Evolutionary conservation across 2,113 vertebrate species (phyloP), one percentile per base, ranked within the genome.

Genomic region (Sorex fumeus): DNA sequence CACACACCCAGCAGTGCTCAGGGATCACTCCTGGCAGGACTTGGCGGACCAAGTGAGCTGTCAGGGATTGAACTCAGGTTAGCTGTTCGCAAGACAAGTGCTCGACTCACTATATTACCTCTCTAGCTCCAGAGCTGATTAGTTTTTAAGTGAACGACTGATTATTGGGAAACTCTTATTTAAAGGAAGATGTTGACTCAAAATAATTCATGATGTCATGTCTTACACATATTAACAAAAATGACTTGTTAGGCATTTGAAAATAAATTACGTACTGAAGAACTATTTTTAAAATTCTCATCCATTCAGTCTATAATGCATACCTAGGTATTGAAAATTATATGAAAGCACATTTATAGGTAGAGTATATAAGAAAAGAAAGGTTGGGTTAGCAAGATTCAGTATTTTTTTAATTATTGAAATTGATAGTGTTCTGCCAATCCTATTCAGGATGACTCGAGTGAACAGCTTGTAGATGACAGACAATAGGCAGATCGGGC

Each of bases 111-210:
- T 40, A 40, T 40, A 40, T 40, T 40, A 19, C 57, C 57, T 18
- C 57, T 62, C 18, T 62, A 23, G 6, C 57, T 21, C 57, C 18
- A 18, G 57, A 62, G 15, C 70, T 83, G 47, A 25, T 21, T 69
- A 75, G 16, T 84, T 89, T 86, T 91, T 76, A 90, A 45, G 13
- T 85, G 78, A 71, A n/a, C 40, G 66, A 30, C 50, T 62, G 45
- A 79, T 69, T 64, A 32, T 75, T 79, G 34, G 27, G 27, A 87
- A 79, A 11, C 15, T 88, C 3, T 79, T 66, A 77, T 70, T 92
- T 75, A 93, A 75, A 64, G 19, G 86, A 36, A 87, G 21, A 27
- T 85, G 18, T 71, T 93, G 64, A 88, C 28, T 90, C 13, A 67
- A 6, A 90, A 2, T 84, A 91, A 47, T 80, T 28, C 75, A 9